Conservation (phyloP, 2,888 invertebrate genomes). For the Drosophila kuntzei region DNA sequence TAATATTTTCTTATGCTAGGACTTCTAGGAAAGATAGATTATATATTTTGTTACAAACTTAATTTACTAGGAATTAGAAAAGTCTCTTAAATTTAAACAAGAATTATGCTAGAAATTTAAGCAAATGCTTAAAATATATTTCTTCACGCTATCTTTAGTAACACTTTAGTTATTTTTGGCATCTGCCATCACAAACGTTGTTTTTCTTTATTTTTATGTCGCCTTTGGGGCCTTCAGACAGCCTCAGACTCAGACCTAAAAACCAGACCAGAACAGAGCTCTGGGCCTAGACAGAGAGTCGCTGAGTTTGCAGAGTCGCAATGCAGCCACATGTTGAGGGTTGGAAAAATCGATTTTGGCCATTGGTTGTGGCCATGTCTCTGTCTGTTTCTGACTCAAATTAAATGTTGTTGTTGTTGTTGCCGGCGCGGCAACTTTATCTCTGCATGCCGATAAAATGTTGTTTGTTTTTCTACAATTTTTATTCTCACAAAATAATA, state of each 20-base stretch:
- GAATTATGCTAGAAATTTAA: not conserved
- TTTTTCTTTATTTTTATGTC: conserved; percentile 20
- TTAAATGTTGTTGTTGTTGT: too few relatives aligned
- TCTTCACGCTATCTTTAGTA: not conserved
- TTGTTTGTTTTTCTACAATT: conserved; percentile 47
- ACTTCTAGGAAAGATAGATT: too few relatives aligned
- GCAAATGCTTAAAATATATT: not conserved
- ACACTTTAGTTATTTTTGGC: conserved; percentile 3
- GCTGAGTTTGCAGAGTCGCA: conserved; percentile 22
- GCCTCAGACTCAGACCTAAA: conserved; percentile 12
- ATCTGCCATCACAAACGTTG: conserved; percentile 43
- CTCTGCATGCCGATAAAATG: conserved; percentile 62
- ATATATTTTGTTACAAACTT: too few relatives aligned
- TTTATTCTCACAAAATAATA: conserved; percentile 13
- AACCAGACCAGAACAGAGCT: conserved; percentile 8
- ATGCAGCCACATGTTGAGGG: conserved; percentile 58
- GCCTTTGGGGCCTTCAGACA: conserved; percentile 39
- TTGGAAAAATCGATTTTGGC: conserved; percentile 84
- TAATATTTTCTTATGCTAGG: not conserved
- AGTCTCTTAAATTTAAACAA: too few relatives aligned
- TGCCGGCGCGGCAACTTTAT: conserved; percentile 70
- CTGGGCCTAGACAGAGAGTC: conserved; percentile 30
- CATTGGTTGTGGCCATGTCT: conserved; percentile 37
- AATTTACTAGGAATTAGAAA: too few relatives aligned
- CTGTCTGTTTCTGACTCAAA: conserved; percentile 28